These are phyloP conservation scores for Hymenochirus boettgeri DNA, from an alignment of 2,113 vertebrate genomes.

Conservation along the genomic window DNA sequence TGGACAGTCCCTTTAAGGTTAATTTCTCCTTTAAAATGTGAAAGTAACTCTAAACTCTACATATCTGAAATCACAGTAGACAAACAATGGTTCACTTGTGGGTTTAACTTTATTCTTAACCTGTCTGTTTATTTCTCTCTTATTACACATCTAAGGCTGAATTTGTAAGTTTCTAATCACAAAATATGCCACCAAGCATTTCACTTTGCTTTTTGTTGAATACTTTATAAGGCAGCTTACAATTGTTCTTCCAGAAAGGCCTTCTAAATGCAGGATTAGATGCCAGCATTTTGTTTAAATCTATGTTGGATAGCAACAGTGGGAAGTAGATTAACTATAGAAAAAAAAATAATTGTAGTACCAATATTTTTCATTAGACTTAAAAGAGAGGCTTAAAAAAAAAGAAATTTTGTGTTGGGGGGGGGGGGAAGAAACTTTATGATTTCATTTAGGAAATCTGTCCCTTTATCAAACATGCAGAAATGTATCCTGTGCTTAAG, in stretches of 20 bases:
- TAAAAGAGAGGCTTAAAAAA: conserved; percentile 3
- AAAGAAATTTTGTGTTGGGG: no score
- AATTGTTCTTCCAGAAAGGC: neutral
- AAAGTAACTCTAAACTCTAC: no score
- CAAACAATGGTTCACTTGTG: no score
- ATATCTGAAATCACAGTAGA: no score
- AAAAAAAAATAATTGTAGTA: neutral
- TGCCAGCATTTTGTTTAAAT: neutral
- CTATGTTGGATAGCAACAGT: neutral
- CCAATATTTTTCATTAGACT: neutral
- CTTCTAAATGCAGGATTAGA: neutral
- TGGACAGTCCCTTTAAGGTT: no score
- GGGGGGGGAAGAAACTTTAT: no score
- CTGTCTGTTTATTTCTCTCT: neutral
- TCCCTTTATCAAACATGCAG: neutral
- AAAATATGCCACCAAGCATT: neutral
- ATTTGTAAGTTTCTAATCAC: neutral
- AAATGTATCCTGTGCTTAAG: no score
- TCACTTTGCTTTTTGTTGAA: conserved; percentile 3
- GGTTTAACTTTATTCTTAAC: neutral
- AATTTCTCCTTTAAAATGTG: no score
- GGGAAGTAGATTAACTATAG: neutral
- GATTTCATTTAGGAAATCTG: no score
- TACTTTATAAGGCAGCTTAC: conserved; percentile 7
- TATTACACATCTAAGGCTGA: neutral